Conservation (phyloP, 2,797 vertebrate genomes). For the Gastrophryne carolinensis region DNA sequence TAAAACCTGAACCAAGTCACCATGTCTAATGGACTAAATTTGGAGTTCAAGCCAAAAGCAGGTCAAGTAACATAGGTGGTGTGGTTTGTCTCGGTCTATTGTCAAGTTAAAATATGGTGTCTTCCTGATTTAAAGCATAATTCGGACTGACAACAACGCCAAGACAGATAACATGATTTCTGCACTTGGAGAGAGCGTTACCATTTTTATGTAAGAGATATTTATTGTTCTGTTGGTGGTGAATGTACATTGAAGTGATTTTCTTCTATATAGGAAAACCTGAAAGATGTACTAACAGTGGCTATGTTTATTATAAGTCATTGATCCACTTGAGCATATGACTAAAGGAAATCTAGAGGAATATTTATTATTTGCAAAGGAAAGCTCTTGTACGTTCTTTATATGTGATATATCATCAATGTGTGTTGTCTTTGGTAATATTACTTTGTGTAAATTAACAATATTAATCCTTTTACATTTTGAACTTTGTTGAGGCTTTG, state of each 20-base stretch:
- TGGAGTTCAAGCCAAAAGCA: slow-evolving; percentile 1
- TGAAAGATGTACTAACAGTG: background rate
- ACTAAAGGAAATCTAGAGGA: background rate
- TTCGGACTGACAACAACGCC: background rate
- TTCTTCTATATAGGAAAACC: slow-evolving; percentile 21
- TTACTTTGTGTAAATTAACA: slow-evolving; percentile 19
- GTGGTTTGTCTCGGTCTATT: slow-evolving; percentile 65
- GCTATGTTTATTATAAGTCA: background rate
- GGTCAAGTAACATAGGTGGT: slow-evolving; percentile 53
- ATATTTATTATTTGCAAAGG: slow-evolving; percentile 23
- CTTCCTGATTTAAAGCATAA: background rate
- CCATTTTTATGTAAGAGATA: slow-evolving; percentile 10
- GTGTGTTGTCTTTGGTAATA: slow-evolving; percentile 42
- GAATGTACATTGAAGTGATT: slow-evolving; percentile 50
- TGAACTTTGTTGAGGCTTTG: slow-evolving; percentile 28
- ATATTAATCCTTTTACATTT: slow-evolving; percentile 30
- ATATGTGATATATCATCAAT: slow-evolving; percentile 35
- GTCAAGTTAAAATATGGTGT: slow-evolving; percentile 67
- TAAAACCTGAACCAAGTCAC: slow-evolving; percentile 23
- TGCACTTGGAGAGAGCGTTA: background rate
- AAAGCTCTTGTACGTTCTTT: slow-evolving; percentile 39
- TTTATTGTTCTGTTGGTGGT: slow-evolving; percentile 40
- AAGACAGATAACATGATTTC: background rate
- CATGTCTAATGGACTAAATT: background rate
- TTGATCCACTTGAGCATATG: background rate